These are phyloP conservation scores for Parochlus steinenii DNA, from an alignment of 2,888 invertebrate species.

Conservation along the genomic window DNA sequence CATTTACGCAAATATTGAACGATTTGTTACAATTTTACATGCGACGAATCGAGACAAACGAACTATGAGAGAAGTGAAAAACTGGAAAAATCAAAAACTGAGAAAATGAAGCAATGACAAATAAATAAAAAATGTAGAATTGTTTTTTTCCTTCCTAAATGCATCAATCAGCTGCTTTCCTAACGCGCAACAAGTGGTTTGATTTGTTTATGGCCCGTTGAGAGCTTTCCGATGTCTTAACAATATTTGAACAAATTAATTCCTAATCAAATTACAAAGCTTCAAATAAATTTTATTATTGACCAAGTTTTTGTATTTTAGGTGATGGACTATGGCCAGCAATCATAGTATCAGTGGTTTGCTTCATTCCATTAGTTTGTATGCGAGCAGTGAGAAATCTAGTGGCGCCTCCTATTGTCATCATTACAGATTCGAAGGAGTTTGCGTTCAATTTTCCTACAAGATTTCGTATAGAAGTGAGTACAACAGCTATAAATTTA, in stretches of 20 bases:
- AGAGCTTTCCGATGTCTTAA: conserved; percentile 1
- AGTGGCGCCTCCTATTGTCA: conserved; percentile 29
- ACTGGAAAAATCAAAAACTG: no score
- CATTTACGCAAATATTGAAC: no score
- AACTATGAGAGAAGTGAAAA: no score
- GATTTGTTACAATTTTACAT: no score
- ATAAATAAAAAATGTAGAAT: no score
- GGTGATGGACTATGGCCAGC: conserved; percentile 13
- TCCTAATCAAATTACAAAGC: not conserved
- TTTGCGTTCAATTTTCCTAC: conserved; percentile 34
- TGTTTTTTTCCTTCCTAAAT: no score
- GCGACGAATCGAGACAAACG: no score
- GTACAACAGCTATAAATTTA: conserved; percentile 13
- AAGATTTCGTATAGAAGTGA: conserved; percentile 25
- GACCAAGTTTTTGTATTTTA: conserved; percentile 6
- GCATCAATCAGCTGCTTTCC: no score
- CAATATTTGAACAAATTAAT: not conserved
- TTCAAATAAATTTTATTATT: not conserved
- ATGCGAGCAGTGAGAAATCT: conserved; percentile 28
- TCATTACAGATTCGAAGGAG: conserved; percentile 29
- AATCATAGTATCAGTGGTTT: conserved; percentile 12
- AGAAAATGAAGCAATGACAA: no score
- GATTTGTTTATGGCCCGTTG: no score
- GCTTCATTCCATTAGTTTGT: conserved; percentile 18
- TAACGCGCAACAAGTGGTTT: no score